Base-by-base conservation (phyloP, 92 coral and sea anemone species). In the Muricea muricata region DNA sequence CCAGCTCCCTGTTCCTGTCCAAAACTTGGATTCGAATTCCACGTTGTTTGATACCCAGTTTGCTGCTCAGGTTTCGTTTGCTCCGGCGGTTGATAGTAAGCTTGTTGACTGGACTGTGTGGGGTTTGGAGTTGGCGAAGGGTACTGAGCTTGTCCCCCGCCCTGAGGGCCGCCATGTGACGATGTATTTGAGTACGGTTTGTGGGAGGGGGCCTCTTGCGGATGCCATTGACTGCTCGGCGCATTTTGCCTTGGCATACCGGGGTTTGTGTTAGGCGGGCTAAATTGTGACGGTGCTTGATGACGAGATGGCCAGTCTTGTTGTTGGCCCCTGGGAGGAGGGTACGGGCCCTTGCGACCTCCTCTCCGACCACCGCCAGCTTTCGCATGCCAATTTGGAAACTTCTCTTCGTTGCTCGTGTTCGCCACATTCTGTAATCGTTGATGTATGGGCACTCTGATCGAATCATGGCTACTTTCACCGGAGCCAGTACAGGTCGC, bases 41-140 rank as follows among this genome's bases (percentile, higher is more conserved):
- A 42, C 58, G 68, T 24, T 58, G 88, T 37, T 57, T 74, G 40
- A 25, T 84, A 80, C 28, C 37, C 56, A 54, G 65, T 80, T 26
- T 79, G 87, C 35, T 77, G 73, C 0, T 69, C 81, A 45, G 67
- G 46, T 20, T 35, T 68, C 8, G 86, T 48, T 45, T 40, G 75
- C 82, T 88, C 83, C 13, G 72, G 67, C 63, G 88, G 97, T 18
- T 86, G 58, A 6, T 88, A 76, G 0, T 90, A 92, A 65, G 92
- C 90, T 37, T 84, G 92, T 41, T 80, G 84, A 80, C 57, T 86
- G 28, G 76, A 65, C 34, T 80, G 74, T 8, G 83, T 7, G 7
- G 79, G 72, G 42, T 37, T 61, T 18, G 18, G 60, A 18, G 2
- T 52, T 52, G 23, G 0, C 7, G 65, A 65, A 8, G 83, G 25